These are phyloP conservation scores for Lampropteryx suffumata DNA, from an alignment of 2,888 invertebrate genomes.

Conservation along the genomic window DNA sequence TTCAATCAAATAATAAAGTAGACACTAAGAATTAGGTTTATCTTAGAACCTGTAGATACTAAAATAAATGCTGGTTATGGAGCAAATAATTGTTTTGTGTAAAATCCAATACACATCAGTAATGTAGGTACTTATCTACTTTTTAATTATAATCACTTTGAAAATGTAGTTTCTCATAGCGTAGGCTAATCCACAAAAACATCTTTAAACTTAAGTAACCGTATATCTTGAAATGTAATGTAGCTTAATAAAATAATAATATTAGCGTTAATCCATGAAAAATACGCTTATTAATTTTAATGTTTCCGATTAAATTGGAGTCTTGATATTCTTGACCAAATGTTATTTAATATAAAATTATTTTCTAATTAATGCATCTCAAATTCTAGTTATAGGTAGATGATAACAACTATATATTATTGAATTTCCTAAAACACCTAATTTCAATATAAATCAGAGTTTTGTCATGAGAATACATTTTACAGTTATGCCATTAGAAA, in stretches of 20 bases:
- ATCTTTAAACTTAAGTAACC: neutral
- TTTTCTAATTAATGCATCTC: conserved; percentile 70
- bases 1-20: conserved; percentile 41
- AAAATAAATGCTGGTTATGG: conserved; percentile 66
- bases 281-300: conserved; percentile 83
- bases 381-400: conserved; percentile 58
- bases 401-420: conserved; percentile 8
- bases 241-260: conserved; percentile 36
- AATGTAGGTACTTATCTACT: conserved; percentile 2
- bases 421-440: neutral
- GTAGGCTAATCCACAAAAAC: conserved; percentile 20
- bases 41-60: conserved; percentile 50
- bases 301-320: conserved; percentile 80
- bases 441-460: neutral
- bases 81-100: conserved; percentile 49
- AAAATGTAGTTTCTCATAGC: conserved; percentile 27
- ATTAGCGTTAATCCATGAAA: conserved; percentile 73
- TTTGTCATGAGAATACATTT: neutral
- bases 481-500: no score
- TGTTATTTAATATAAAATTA: conserved; percentile 74
- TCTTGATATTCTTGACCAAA: conserved; percentile 81
- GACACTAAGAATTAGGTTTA: conserved; percentile 22
- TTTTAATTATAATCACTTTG: conserved; percentile 30
- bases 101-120: conserved; percentile 28
- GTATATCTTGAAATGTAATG: conserved; percentile 30